A percentile compares a stretch with the other conserved stretches of the same genome.
phyloP scores from a whole-genome alignment of 53 echinoderm and acorn worm genomes.

The Apostichopus leukothele region DNA sequence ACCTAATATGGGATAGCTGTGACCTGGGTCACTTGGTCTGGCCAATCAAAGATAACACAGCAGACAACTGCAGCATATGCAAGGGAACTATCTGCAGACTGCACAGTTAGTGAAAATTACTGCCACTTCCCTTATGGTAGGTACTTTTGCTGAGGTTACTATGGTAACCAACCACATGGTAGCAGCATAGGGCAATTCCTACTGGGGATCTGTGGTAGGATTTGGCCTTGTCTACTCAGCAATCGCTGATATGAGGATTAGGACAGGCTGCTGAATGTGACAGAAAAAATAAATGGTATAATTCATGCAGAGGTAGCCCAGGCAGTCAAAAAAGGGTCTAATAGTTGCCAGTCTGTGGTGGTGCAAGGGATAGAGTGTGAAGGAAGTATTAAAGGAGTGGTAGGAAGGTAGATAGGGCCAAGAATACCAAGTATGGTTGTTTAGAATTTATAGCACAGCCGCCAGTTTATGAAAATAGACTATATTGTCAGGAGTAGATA shows the following conservation, averaged over 20 bases:
- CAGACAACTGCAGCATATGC: not conserved
- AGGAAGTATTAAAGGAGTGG: not conserved
- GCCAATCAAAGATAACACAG: slow-evolving; percentile 64
- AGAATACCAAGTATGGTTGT: not conserved
- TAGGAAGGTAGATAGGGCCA: not conserved
- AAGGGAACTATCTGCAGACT: slow-evolving; percentile 28
- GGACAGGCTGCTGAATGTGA: slow-evolving; percentile 19
- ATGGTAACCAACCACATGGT: slow-evolving; percentile 47
- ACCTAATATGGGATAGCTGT: slow-evolving; percentile 78
- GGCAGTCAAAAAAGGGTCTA: not conserved
- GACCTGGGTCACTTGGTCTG: slow-evolving; percentile 60
- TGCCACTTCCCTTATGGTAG: slow-evolving; percentile 50
- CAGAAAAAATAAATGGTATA: not conserved
- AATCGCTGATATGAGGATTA: slow-evolving; percentile 9
- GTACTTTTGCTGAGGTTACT: slow-evolving; percentile 12
- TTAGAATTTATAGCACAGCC: too few relatives aligned
- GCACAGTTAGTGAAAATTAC: slow-evolving; percentile 48
- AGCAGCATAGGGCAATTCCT: not conserved
- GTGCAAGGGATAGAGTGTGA: too few relatives aligned
- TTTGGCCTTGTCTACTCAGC: slow-evolving; percentile 54
- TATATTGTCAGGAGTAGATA: too few relatives aligned
- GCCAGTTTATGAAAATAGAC: too few relatives aligned
- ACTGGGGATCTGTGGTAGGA: slow-evolving; percentile 37
- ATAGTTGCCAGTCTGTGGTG: slow-evolving; percentile 4
- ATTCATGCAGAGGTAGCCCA: not conserved